Percentiles rank a stretch among this genome's conserved stretches.
phyloP scores from a whole-genome alignment of 2,797 vertebrate species.

The Gymnothorax javanicus region DNA sequence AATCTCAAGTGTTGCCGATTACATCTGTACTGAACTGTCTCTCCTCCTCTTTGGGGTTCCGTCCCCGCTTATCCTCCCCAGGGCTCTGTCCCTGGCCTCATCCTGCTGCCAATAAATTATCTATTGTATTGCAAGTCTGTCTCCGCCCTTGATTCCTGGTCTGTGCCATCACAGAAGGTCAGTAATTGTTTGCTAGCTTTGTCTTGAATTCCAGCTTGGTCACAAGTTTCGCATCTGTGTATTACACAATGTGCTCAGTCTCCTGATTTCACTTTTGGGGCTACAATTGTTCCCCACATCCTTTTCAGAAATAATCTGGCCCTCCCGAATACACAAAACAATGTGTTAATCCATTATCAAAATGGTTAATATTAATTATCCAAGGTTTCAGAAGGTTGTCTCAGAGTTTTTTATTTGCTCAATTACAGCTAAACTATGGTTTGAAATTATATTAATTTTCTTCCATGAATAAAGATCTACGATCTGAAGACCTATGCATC shows the following conservation, averaged over 20 bases:
- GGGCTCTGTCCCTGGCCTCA: too few species aligned
- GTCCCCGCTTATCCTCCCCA: too few species aligned
- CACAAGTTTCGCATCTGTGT: too few species aligned
- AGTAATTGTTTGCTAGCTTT: too few species aligned
- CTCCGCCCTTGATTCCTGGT: too few species aligned
- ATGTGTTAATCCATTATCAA: background rate
- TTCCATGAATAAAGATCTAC: background rate
- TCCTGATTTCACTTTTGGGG: background rate
- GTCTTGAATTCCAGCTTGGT: too few species aligned
- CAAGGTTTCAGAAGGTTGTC: background rate
- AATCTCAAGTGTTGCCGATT: too few species aligned
- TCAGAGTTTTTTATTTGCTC: background rate
- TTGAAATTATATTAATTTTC: background rate
- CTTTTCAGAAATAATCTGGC: background rate
- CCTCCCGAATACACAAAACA: background rate
- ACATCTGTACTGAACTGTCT: too few species aligned
- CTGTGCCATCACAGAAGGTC: too few species aligned
- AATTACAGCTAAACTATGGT: background rate
- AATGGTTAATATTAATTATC: background rate
- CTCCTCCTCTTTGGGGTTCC: too few species aligned
- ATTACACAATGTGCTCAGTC: background rate
- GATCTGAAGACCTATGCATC: background rate
- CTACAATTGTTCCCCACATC: background rate
- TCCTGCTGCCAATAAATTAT: too few species aligned
- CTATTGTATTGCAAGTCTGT: too few species aligned